Evolutionary conservation across 92 coral and sea anemone genomes (phyloP), one percentile per base, ranked within the genome.

Genomic region (Porites cylindrica): DNA sequence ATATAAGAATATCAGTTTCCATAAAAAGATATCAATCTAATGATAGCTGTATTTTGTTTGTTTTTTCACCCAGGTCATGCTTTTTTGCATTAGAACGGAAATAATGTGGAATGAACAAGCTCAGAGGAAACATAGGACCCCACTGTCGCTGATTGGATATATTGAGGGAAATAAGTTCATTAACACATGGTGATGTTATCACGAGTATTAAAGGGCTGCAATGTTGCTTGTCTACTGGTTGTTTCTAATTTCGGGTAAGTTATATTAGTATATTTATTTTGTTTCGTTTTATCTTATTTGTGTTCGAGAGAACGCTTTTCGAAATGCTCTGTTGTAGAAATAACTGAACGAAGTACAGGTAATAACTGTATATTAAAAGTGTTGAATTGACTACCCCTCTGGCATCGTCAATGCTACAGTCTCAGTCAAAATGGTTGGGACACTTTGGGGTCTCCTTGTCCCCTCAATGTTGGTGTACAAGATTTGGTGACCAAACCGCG

Each of bases 171-270:
- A 68, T 80, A 80, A 23, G 62, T 66, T 51, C 11, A 52, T 26
- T 17, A 67, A 66, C 84, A 3, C 66, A 51, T 68, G 84, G 75
- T 66, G 53, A 66, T 80, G 14, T 80, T 24, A 51, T 61, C 75
- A 52, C 53, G 51, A 21, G 26, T 13, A 23, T 23, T 9, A 10
- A 17, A 1, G 80, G 21, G 38, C 23, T 74, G 64, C 72, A 21
- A 83, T 83, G 87, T 61, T 68, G 87, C 71, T 13, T 51, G 51
- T 62, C 4, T 78, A 18, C 61, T 64, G 87, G 50, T 20, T 83
- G 9, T 20, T 52, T 16, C 21, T 83, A 54, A 26, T 63, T 16
- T 20, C 59, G n/a, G 23, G 87, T 83, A 60, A 83, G 87, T 76
- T n/a, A n/a, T n/a, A n/a, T n/a, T 58, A 76, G 10, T 21, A 12